Percentiles rank a stretch among this genome's conserved stretches.
These are phyloP conservation scores for Tamias sibiricus DNA, from an alignment of 2,113 vertebrate genomes.

Conservation along the genomic window DNA sequence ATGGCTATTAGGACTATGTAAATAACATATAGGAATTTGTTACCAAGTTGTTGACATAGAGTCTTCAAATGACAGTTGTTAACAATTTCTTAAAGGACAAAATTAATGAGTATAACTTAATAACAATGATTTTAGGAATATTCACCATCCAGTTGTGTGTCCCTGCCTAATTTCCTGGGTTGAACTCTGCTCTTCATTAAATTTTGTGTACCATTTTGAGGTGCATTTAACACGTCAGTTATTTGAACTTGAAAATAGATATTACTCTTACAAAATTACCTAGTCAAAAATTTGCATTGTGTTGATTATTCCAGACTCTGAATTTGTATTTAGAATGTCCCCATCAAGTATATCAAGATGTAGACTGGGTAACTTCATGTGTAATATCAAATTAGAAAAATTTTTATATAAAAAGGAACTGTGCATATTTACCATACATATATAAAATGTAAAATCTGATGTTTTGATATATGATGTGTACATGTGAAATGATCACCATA, in stretches of 20 bases:
- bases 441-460: not conserved
- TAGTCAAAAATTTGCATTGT: not conserved
- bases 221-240: not conserved
- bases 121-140: not conserved
- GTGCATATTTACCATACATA: not conserved
- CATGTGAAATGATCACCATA: not conserved
- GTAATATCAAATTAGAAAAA: not conserved
- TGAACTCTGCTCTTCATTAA: not conserved
- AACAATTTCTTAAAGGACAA: slow-evolving; percentile 35
- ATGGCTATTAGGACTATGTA: slow-evolving; percentile 8
- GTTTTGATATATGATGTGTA: not conserved
- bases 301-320: not conserved
- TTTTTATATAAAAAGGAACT: not conserved
- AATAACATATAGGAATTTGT: not conserved
- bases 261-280: not conserved
- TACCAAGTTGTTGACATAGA: not conserved
- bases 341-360: not conserved
- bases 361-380: not conserved
- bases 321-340: not conserved
- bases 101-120: not conserved
- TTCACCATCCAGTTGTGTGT: not conserved
- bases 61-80: slow-evolving; percentile 1
- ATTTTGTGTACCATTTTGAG: not conserved
- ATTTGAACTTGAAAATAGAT: not conserved
- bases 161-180: not conserved